A percentile compares a stretch with the other conserved stretches of the same genome.
phyloP scores from a whole-genome alignment of 2,113 vertebrate genomes.

The Corvus moneduloides region DNA sequence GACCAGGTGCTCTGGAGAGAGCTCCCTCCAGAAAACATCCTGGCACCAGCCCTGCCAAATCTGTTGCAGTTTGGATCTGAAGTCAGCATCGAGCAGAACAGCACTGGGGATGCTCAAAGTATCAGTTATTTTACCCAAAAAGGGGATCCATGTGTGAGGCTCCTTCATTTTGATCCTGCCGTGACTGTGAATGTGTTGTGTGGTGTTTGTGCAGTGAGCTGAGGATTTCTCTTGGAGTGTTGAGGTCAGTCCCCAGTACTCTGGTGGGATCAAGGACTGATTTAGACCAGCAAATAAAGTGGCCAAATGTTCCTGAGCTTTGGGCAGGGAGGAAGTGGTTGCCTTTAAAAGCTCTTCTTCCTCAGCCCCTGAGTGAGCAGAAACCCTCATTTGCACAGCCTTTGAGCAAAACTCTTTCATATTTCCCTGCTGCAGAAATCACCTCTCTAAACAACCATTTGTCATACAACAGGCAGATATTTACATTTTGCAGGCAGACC shows the following conservation, averaged over 20 bases:
- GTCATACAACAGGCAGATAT: not conserved
- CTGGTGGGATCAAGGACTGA: not conserved
- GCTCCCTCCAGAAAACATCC: not conserved
- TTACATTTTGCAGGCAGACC: not conserved
- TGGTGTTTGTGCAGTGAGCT: not conserved
- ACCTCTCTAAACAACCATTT: not conserved
- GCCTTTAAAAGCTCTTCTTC: not conserved
- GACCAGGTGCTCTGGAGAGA: not conserved
- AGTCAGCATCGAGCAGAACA: not conserved
- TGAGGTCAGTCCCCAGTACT: not conserved
- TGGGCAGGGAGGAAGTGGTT: not conserved
- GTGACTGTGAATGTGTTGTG: fast-evolving
- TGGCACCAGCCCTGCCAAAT: not conserved
- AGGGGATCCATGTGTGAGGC: not conserved
- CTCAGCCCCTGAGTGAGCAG: not conserved
- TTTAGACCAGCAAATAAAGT: not conserved
- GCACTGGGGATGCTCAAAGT: not conserved
- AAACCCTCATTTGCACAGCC: not conserved
- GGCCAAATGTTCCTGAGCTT: not conserved
- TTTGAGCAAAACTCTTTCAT: not conserved
- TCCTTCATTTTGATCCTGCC: not conserved
- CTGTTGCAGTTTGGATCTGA: not conserved
- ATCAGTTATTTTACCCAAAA: not conserved
- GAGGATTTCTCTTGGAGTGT: not conserved
- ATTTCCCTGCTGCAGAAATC: not conserved